phyloP scores from a whole-genome alignment of 2,113 vertebrate species.

The Notiomystis cincta region DNA sequence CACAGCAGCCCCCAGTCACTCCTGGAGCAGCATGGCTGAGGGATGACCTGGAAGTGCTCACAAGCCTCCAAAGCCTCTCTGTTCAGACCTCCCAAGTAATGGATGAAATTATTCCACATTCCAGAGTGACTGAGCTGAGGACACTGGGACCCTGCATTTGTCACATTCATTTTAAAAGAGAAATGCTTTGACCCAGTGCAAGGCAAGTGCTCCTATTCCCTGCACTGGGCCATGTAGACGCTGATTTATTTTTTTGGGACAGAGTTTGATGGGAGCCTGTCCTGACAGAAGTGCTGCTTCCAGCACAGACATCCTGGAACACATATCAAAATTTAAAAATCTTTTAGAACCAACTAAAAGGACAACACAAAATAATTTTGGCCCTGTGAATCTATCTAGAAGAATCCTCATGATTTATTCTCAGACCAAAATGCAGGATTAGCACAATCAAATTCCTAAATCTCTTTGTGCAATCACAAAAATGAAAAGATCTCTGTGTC shows the following conservation, averaged over 20 bases:
- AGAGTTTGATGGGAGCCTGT: not conserved
- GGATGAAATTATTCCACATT: not conserved
- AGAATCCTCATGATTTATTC: not conserved
- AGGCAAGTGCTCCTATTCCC: not conserved
- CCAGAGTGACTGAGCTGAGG: not conserved
- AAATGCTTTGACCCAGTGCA: not conserved
- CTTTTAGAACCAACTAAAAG: not conserved
- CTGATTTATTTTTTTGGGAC: not conserved
- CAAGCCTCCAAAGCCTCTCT: not conserved
- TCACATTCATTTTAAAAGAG: not conserved
- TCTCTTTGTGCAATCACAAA: not conserved
- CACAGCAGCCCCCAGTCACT: not conserved
- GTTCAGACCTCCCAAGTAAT: not conserved
- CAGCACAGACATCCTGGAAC: not conserved
- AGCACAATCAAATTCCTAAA: not conserved
- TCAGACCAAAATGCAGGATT: not conserved
- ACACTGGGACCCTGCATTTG: not conserved
- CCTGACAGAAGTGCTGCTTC: not conserved
- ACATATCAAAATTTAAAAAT: not conserved
- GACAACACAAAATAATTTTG: not conserved
- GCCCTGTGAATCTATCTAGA: not conserved
- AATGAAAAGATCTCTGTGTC: not conserved
- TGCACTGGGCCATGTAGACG: not conserved
- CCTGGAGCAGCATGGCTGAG: not conserved
- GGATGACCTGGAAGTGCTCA: not conserved